Evolutionary conservation across 2,797 vertebrate genomes (phyloP).

Genomic region (Geotrypetes seraphini): DNA sequence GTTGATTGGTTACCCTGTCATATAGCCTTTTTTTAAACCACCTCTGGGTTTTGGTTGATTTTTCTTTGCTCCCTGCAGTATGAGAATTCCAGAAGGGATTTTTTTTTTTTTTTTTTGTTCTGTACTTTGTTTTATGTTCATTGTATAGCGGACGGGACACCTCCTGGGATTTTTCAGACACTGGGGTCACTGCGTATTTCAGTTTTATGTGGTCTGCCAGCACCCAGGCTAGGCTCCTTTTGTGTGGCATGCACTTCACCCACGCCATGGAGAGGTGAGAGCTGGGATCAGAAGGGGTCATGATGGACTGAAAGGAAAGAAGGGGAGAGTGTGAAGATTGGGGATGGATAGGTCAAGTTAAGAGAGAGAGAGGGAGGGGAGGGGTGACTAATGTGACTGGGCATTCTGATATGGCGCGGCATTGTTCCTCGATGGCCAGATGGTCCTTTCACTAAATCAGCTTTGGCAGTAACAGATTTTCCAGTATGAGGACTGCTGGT

Average conservation of each 20-base stretch:
- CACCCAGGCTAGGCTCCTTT: conserved; percentile 51
- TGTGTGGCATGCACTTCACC: conserved; percentile 57
- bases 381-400: conserved; percentile 69
- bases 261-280: conserved; percentile 39
- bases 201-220: conserved; percentile 3
- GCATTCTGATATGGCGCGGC: conserved; percentile 31
- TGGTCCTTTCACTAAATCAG: conserved; percentile 69
- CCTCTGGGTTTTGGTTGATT: no score
- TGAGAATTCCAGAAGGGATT: neutral
- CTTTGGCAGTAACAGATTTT: conserved; percentile 29
- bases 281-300: conserved; percentile 45
- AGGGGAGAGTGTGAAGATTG: conserved; percentile 49
- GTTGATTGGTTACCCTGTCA: no score
- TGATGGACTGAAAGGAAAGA: conserved; percentile 37
- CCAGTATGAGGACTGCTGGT: conserved; percentile 23
- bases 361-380: no score
- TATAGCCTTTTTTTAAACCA: no score
- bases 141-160: neutral
- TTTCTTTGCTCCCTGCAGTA: rapidly evolving
- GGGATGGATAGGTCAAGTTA: conserved; percentile 44
- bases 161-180: neutral
- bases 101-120: neutral
- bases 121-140: neutral
- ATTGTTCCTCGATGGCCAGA: conserved; percentile 74
- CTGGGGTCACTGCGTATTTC: neutral